A percentile compares a stretch with the other conserved stretches of the same genome.
phyloP scores from a whole-genome alignment of 2,888 invertebrate genomes.

The Amiota mariae region DNA sequence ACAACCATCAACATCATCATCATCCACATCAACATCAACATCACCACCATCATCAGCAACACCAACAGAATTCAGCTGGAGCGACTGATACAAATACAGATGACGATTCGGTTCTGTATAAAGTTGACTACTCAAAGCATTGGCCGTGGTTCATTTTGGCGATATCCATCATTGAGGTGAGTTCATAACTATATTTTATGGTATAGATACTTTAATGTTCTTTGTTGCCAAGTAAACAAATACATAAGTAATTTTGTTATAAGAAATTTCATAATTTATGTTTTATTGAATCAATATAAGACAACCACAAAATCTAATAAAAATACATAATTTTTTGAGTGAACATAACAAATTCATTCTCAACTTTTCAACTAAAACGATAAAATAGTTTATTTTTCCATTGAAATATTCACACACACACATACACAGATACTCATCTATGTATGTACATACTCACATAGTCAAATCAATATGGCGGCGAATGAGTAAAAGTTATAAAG shows the following conservation, averaged over 20 bases:
- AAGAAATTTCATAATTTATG: slow-evolving; percentile 23
- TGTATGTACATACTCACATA: neutral
- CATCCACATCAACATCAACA: slow-evolving; percentile 17
- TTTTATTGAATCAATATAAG: slow-evolving; percentile 54
- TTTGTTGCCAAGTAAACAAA: neutral
- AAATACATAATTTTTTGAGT: slow-evolving; percentile 42
- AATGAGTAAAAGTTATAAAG: slow-evolving; percentile 12
- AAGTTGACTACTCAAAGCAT: slow-evolving; percentile 63
- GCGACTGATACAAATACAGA: slow-evolving; percentile 37
- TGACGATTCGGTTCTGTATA: slow-evolving; percentile 58
- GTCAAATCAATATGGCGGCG: slow-evolving; percentile 40
- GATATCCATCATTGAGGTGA: slow-evolving; percentile 70
- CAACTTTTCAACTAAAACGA: slow-evolving; percentile 58
- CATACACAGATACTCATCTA: slow-evolving; percentile 27
- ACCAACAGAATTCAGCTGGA: slow-evolving; percentile 31
- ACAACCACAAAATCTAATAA: slow-evolving; percentile 55
- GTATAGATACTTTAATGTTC: neutral
- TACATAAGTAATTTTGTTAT: neutral
- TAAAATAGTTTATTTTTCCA: slow-evolving; percentile 47
- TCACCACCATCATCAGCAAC: slow-evolving; percentile 33
- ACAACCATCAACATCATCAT: slow-evolving; percentile 21
- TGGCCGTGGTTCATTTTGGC: slow-evolving; percentile 69
- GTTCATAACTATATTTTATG: slow-evolving; percentile 33
- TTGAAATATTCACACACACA: slow-evolving; percentile 34
- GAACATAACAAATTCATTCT: slow-evolving; percentile 55